phyloP scores from a whole-genome alignment of 2,113 vertebrate species.

The Myrmecobius fasciatus region DNA sequence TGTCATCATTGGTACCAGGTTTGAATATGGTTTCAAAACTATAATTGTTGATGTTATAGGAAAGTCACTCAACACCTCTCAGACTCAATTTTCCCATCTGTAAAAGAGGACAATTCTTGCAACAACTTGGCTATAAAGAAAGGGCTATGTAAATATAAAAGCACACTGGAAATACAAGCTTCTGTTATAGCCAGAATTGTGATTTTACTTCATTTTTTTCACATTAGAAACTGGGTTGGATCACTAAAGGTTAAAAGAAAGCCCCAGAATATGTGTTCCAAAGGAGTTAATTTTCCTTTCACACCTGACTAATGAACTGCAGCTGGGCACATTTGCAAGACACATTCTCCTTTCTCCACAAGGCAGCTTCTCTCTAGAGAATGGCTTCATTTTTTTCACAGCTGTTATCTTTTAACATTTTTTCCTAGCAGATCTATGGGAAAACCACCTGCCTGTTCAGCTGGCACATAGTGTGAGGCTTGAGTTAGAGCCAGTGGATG shows the following conservation, averaged over 20 bases:
- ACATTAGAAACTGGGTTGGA: not conserved
- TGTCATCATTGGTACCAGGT: not conserved
- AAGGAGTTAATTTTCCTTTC: constrained; percentile 34
- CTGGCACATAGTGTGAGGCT: constrained; percentile 17
- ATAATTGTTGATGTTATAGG: not conserved
- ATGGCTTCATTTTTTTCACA: constrained; percentile 72
- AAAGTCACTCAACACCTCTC: not conserved
- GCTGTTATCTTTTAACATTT: constrained; percentile 67
- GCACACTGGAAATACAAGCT: not conserved
- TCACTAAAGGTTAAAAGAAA: constrained; percentile 17
- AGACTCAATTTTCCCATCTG: not conserved
- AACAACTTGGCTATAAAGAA: not conserved
- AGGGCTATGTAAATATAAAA: not conserved
- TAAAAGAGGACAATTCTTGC: not conserved
- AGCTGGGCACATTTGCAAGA: constrained; percentile 43
- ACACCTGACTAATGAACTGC: constrained; percentile 50
- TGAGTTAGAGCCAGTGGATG: constrained; percentile 40
- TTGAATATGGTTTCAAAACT: not conserved
- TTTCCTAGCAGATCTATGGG: constrained; percentile 50
- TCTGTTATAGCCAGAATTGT: not conserved
- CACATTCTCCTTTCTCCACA: constrained; percentile 40
- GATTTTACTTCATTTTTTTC: not conserved
- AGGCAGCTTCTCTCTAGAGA: constrained; percentile 57
- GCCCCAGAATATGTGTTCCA: not conserved
- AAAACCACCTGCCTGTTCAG: constrained; percentile 52